Base-by-base conservation (phyloP, 2,797 vertebrate species). In the Amphiprion clarkii region DNA sequence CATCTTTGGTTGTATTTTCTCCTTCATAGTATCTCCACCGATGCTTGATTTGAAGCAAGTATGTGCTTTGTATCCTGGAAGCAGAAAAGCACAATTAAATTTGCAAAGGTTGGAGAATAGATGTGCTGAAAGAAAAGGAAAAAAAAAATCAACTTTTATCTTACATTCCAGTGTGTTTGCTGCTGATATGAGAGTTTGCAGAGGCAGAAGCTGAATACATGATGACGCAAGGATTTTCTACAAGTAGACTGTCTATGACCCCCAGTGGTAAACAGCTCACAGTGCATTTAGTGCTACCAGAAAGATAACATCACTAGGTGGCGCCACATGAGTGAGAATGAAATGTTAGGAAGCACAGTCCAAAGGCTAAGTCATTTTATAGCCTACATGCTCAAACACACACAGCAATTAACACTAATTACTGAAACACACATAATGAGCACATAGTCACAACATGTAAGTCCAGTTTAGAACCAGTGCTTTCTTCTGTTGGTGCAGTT, bases 221-320 rank as follows among this genome's bases (percentile, higher is more conserved):
- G 3, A 27, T n/a, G 14, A 11, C 0, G 0, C 31, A 11, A 40
- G 19, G 40, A 39, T 58, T 48, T 56, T 70, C 21, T 16, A 51
- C 67, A 23, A 44, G 2, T 14, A 65, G 68, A 66, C 13, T 16
- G 56, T 68, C 46, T 17, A 0, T 62, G 83, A 85, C 87, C 87
- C 80, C 90, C 46, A 85, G 83, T 86, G 90, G 85, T 65, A 7
- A 74, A 69, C 1, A 13, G 16, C 1, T 9, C 67, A 66, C 3
- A 77, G 14, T 89, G 69, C 83, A 82, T 13, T 27, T 60, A 5
- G 67, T 3, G 1, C 8, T 12, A 3, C 5, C 27, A 0, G 10
- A 29, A 40, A 5, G 0, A 42, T 6, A 67, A 2, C 10, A 27
- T 6, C 92, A 81, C 76, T 63, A 87, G 88, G 74, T 87, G 92